Conservation (phyloP, 64 coral and sea anemone genomes). For the Montipora cactus region DNA sequence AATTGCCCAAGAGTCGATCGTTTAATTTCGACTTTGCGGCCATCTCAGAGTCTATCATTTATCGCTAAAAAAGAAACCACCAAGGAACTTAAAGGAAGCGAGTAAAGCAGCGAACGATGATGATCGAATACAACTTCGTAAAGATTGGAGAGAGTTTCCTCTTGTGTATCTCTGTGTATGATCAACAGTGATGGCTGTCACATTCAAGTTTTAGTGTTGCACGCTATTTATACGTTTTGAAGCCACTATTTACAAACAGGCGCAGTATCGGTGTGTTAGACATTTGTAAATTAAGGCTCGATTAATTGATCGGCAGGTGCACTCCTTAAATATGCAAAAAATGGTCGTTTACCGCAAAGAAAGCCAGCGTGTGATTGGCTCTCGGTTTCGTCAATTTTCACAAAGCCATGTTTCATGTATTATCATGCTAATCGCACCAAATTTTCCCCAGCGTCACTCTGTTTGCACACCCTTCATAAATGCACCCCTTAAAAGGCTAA, state of each 20-base stretch:
- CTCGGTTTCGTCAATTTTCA: conserved; percentile 50
- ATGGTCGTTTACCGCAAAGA: conserved; percentile 15
- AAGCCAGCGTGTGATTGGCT: neutral
- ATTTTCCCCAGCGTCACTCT: conserved; percentile 69
- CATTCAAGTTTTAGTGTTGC: conserved; percentile 46
- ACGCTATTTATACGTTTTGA: conserved; percentile 84
- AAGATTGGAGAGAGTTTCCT: neutral
- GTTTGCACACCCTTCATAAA: conserved; percentile 78
- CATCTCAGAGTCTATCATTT: conserved; percentile 29
- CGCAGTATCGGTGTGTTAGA: conserved; percentile 87
- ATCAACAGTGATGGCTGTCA: conserved; percentile 17
- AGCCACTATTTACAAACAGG: conserved; percentile 89
- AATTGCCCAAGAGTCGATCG: conserved; percentile 42
- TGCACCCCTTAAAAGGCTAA: conserved; percentile 47
- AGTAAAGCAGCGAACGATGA: neutral
- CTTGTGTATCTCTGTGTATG: neutral
- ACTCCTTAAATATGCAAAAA: conserved; percentile 87
- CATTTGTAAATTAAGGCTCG: conserved; percentile 72
- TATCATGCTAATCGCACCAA: conserved; percentile 73
- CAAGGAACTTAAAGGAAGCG: neutral
- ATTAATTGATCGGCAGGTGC: conserved; percentile 94
- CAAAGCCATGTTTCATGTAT: conserved; percentile 64
- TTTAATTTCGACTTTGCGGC: conserved; percentile 58
- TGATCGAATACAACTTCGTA: no score
- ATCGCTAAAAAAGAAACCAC: neutral